Evolutionary conservation across 2,113 vertebrate species (phyloP), one percentile per base, ranked within the genome.

Genomic region (Oostethus manadensis): DNA sequence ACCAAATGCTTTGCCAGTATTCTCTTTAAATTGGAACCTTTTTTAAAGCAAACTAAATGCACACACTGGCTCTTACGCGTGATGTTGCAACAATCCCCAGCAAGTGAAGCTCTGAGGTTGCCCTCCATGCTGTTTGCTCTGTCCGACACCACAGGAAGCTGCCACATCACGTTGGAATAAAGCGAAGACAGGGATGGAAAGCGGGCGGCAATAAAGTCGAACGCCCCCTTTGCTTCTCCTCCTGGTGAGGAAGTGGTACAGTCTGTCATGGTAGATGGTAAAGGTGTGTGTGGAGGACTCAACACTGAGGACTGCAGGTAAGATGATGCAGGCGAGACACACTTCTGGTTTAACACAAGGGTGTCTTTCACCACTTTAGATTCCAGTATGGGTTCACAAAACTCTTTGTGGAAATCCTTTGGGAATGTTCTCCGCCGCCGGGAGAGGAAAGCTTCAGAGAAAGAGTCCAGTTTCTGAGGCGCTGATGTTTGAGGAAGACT

Each of bases 401-500:
- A 48, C 22, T 73, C 50, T 4, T 44, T 58, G 1, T 53, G 18
- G 0, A 70, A n/a, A 56, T 38, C 21, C 18, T 56, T 5, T 1
- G 79, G 69, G 6, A 78, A 68, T 26, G 47, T 62, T 49, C 69
- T 73, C 50, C 73, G 82, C 11, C 71, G 66, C 33, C 79, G 84
- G n/a, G 78, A 65, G 57, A 82, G 77, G 54, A 92, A 91, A 0
- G 90, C 88, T 16, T 92, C 87, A 0, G 86, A 87, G 66, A 92
- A 90, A 0, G 91, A 90, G 70, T 91, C 91, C 72, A 90, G 83
- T 64, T 87, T 90, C 69, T 92, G 90, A n/a, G 76, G 71, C 55
- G 71, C 74, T 0, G 64, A 29, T 14, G 3, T 26, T 23, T 22
- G 48, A 22, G 21, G 21, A 22, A 21, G 48, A 50, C 26, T 51